Conservation (phyloP, 92 coral and sea anemone species). For the Pocillopora meandrina region DNA sequence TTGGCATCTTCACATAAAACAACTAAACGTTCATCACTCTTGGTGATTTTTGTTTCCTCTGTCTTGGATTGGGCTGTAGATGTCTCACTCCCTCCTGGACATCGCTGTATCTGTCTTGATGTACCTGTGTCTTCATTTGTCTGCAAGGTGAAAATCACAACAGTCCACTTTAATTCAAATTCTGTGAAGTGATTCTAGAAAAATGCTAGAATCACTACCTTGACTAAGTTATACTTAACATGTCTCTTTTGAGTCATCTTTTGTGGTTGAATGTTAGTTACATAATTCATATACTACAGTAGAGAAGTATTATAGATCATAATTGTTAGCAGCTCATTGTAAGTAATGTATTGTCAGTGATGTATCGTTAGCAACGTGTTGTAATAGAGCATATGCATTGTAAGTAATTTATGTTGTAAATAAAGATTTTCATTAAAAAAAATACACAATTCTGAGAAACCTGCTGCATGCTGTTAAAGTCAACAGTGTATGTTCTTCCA, state of each 20-base stretch:
- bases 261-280: too few relatives aligned
- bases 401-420: too few relatives aligned
- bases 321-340: too few relatives aligned
- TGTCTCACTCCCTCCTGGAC: constrained; percentile 81
- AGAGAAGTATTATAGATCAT: too few relatives aligned
- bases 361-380: too few relatives aligned
- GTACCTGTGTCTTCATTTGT: constrained; percentile 99
- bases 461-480: constrained; percentile 98
- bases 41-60: constrained; percentile 58
- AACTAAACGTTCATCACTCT: constrained; percentile 87
- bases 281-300: too few relatives aligned
- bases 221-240: too few relatives aligned
- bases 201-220: too few relatives aligned
- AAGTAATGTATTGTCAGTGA: too few relatives aligned
- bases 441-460: constrained; percentile 15
- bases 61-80: constrained; percentile 59
- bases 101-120: constrained; percentile 93
- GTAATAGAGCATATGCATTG: too few relatives aligned
- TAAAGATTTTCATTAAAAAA: not conserved
- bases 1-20: constrained; percentile 77
- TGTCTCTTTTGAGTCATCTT: too few relatives aligned
- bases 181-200: too few relatives aligned
- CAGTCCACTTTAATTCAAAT: not conserved
- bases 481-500: constrained; percentile 95
- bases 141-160: constrained; percentile 31